These are phyloP conservation scores for Steromphala cineraria DNA, from an alignment of 2,888 invertebrate genomes.

Conservation along the genomic window DNA sequence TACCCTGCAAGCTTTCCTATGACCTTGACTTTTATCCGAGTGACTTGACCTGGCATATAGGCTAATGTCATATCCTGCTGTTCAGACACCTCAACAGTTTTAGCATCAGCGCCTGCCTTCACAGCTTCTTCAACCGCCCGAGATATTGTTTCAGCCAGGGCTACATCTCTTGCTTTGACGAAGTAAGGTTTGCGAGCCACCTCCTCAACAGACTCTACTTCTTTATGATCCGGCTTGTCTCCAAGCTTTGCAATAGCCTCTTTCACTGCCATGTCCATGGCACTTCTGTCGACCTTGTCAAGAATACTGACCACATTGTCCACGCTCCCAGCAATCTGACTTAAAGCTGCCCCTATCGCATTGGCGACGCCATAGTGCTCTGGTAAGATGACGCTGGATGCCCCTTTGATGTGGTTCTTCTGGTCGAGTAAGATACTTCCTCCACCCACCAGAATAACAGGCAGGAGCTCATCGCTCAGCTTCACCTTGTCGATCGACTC, in stretches of 20 bases:
- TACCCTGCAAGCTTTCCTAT: slow-evolving; percentile 57
- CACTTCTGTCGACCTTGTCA: slow-evolving; percentile 40
- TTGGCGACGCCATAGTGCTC: slow-evolving; percentile 67
- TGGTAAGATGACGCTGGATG: slow-evolving; percentile 48
- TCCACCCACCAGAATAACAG: slow-evolving; percentile 69
- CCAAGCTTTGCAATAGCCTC: slow-evolving; percentile 22
- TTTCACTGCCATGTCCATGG: slow-evolving; percentile 26
- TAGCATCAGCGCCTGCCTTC: slow-evolving; percentile 42
- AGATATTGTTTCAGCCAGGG: slow-evolving; percentile 37
- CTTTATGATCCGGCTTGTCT: slow-evolving; percentile 32
- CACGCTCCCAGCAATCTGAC: slow-evolving; percentile 62
- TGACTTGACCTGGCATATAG: slow-evolving; percentile 68
- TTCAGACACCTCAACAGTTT: slow-evolving; percentile 47
- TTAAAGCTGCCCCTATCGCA: slow-evolving; percentile 72
- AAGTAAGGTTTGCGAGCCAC: slow-evolving; percentile 43
- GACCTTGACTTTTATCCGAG: slow-evolving; percentile 62
- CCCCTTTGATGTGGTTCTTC: slow-evolving; percentile 43
- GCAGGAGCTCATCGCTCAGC: slow-evolving; percentile 51
- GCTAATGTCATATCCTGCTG: slow-evolving; percentile 59
- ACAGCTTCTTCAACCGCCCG: slow-evolving; percentile 49
- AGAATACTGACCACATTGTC: slow-evolving; percentile 58
- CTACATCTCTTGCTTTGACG: slow-evolving; percentile 46
- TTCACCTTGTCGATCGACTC: slow-evolving; percentile 64
- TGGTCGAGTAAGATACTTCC: slow-evolving; percentile 63
- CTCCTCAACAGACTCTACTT: slow-evolving; percentile 28